These are phyloP conservation scores for Eufriesea mexicana DNA, from an alignment of 1,140 invertebrate species.

Conservation along the genomic window DNA sequence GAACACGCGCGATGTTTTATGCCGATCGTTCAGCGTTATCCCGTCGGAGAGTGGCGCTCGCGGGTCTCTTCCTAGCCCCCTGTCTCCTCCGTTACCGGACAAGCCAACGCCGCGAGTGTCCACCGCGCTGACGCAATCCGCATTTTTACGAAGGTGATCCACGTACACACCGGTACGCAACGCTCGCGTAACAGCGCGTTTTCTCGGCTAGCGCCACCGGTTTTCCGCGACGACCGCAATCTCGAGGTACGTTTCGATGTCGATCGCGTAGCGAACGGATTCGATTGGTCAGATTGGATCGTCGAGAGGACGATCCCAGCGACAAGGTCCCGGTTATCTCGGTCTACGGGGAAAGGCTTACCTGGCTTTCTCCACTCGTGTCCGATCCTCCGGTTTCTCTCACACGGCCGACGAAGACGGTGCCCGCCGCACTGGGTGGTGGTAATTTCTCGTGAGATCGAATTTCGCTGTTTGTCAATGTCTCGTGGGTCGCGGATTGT, in stretches of 20 bases:
- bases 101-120: background rate
- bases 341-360: background rate
- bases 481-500: slow-evolving; percentile 30
- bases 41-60: background rate
- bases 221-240: background rate
- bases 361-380: too few species aligned
- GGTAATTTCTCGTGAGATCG: slow-evolving; percentile 51
- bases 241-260: too few species aligned
- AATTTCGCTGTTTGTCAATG: slow-evolving; percentile 62
- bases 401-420: too few species aligned
- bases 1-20: slow-evolving; percentile 6
- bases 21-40: slow-evolving; percentile 29
- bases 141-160: slow-evolving; percentile 27
- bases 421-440: too few species aligned
- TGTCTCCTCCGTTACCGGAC: too few species aligned
- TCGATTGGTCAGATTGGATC: too few species aligned
- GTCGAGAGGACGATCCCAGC: background rate
- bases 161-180: too few species aligned
- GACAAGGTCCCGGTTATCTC: background rate
- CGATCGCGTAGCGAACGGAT: too few species aligned
- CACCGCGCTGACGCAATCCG: slow-evolving; percentile 8
- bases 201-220: slow-evolving; percentile 18
- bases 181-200: background rate
- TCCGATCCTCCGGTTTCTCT: too few species aligned
- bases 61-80: background rate